Conservation (phyloP, 2,113 vertebrate genomes). For the Cavia aperea region DNA sequence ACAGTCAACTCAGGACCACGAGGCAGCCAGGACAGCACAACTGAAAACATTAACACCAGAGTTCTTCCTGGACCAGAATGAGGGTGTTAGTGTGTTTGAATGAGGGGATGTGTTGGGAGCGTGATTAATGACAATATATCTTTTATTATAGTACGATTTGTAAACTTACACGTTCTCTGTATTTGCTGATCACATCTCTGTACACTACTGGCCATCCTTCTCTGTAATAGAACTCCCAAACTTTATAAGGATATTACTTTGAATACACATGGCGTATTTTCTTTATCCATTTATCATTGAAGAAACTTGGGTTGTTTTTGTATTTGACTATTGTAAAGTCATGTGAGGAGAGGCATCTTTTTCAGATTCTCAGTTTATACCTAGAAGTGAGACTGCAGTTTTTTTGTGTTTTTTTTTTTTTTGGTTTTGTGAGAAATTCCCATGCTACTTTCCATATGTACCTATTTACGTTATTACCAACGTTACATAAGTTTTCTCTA, state of each 20-base stretch:
- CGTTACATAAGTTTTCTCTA: not conserved
- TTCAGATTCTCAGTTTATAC: not conserved
- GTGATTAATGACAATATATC: not conserved
- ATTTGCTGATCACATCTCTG: not conserved
- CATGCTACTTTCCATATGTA: not conserved
- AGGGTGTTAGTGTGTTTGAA: not conserved
- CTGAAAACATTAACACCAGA: not conserved
- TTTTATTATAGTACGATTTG: not conserved
- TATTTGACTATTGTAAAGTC: not conserved
- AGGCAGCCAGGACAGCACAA: not conserved
- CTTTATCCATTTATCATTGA: not conserved
- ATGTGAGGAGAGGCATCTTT: not conserved
- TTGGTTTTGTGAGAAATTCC: not conserved
- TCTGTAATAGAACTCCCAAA: not conserved
- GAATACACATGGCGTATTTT: too few species aligned
- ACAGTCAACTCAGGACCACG: not conserved
- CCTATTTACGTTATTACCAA: not conserved
- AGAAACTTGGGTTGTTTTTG: not conserved
- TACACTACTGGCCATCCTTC: not conserved
- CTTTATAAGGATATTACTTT: not conserved
- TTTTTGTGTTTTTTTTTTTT: not conserved
- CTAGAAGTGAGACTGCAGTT: not conserved
- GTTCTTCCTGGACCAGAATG: not conserved
- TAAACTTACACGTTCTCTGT: not conserved
- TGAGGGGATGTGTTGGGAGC: too few species aligned